A percentile compares a stretch with the other conserved stretches of the same genome.
Conservation (phyloP, 2,888 invertebrate genomes). For the Thecophora atra region DNA sequence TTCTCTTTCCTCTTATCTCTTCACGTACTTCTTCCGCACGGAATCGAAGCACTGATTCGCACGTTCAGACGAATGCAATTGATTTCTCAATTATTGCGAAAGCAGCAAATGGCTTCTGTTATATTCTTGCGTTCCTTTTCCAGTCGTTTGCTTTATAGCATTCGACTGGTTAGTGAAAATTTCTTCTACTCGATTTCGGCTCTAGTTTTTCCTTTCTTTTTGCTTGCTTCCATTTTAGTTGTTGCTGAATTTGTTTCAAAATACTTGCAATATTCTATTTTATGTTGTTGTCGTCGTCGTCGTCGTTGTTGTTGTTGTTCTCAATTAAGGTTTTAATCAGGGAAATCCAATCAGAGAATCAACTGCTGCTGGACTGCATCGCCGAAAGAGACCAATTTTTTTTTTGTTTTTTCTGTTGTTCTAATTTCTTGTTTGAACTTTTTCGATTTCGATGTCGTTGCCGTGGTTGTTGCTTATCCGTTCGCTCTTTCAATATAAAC, state of each 20-base stretch:
- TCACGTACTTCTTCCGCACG: not conserved
- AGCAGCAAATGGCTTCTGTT: constrained; percentile 8
- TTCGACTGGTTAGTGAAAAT: too few relatives aligned
- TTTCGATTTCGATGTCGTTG: constrained; percentile 29
- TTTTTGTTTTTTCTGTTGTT: not conserved
- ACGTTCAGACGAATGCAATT: constrained; percentile 38
- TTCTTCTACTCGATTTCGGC: constrained; percentile 45
- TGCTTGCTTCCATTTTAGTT: not conserved
- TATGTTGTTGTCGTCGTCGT: constrained; percentile 30
- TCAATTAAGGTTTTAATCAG: constrained; percentile 46
- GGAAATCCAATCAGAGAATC: constrained; percentile 44
- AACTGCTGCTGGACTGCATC: constrained; percentile 14
- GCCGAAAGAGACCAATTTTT: too few relatives aligned
- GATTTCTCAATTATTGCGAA: constrained; percentile 49
- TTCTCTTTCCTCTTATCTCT: not conserved
- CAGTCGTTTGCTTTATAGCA: constrained; percentile 8
- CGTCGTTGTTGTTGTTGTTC: constrained; percentile 25
- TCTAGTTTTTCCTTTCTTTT: constrained; percentile 44
- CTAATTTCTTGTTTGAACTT: constrained; percentile 5
- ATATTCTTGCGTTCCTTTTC: constrained; percentile 43
- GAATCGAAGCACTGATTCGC: constrained; percentile 29
- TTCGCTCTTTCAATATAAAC: too few relatives aligned
- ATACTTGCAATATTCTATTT: constrained; percentile 25
- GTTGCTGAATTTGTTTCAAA: constrained; percentile 14
- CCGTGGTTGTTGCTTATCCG: not conserved